phyloP scores from a whole-genome alignment of 2,113 vertebrate species.

The Thamnophis sirtalis region DNA sequence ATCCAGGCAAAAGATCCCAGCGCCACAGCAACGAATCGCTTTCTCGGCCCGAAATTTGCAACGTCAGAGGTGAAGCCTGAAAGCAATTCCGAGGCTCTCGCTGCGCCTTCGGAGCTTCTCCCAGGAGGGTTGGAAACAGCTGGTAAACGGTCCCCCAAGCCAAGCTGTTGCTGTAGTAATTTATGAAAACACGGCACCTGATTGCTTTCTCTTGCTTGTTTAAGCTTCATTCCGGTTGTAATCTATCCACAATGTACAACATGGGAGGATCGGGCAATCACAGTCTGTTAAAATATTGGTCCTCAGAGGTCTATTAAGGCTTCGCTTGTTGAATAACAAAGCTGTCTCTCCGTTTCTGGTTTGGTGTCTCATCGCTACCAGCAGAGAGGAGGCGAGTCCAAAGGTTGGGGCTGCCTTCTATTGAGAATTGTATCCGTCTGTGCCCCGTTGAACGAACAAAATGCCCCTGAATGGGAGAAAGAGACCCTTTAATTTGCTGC shows the following conservation, averaged over 20 bases:
- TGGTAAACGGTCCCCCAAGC: fast-evolving
- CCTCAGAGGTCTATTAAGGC: not conserved
- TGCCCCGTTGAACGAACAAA: not conserved
- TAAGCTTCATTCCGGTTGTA: not conserved
- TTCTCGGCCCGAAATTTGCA: not conserved
- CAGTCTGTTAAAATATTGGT: fast-evolving
- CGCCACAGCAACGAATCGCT: not conserved
- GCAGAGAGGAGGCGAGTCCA: not conserved
- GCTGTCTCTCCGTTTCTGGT: not conserved
- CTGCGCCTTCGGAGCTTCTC: fast-evolving
- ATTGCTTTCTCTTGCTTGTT: not conserved
- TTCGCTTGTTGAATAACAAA: not conserved
- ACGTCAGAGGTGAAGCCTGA: not conserved
- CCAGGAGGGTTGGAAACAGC: fast-evolving
- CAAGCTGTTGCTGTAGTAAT: not conserved
- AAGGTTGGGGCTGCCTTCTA: not conserved
- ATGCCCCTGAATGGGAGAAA: not conserved
- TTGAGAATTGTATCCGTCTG: not conserved
- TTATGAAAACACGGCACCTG: fast-evolving
- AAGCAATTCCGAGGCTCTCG: not conserved
- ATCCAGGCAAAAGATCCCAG: not conserved
- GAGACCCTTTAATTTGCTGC: not conserved
- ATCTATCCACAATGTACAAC: fast-evolving
- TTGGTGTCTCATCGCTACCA: not conserved
- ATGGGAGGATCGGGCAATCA: not conserved